phyloP scores from a whole-genome alignment of 1,140 invertebrate species.

The Lucilia cuprina region DNA sequence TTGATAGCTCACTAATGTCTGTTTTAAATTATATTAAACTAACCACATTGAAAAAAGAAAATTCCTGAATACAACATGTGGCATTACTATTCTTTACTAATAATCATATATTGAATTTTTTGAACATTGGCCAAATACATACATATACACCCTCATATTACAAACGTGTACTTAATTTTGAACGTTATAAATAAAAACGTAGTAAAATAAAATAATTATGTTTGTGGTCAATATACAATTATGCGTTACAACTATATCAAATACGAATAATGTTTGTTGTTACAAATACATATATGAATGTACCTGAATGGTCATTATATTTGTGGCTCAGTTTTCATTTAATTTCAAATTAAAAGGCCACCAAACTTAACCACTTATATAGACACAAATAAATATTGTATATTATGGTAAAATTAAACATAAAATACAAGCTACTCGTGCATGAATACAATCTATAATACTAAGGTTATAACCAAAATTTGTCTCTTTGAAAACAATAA shows the following conservation, averaged over 20 bases:
- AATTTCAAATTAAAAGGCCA: conserved; percentile 2
- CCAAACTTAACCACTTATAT: not conserved
- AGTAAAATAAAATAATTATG: not conserved
- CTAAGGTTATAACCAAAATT: no score
- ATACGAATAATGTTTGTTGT: not conserved
- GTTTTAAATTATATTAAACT: no score
- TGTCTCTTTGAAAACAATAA: no score
- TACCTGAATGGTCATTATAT: conserved; percentile 1
- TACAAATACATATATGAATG: not conserved
- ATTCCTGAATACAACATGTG: no score
- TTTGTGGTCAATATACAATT: not conserved
- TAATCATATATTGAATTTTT: not conserved
- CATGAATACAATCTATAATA: no score
- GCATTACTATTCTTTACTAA: no score
- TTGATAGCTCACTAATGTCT: no score
- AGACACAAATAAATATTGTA: not conserved
- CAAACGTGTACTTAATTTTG: not conserved
- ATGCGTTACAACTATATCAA: not conserved
- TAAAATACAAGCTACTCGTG: no score
- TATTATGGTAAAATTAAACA: not conserved
- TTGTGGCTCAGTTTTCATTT: not conserved
- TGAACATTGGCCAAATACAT: not conserved
- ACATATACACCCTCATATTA: not conserved
- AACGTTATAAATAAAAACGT: not conserved
- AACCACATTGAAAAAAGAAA: no score